phyloP scores from a whole-genome alignment of 2,888 invertebrate genomes.

The Hedychridium roseum region DNA sequence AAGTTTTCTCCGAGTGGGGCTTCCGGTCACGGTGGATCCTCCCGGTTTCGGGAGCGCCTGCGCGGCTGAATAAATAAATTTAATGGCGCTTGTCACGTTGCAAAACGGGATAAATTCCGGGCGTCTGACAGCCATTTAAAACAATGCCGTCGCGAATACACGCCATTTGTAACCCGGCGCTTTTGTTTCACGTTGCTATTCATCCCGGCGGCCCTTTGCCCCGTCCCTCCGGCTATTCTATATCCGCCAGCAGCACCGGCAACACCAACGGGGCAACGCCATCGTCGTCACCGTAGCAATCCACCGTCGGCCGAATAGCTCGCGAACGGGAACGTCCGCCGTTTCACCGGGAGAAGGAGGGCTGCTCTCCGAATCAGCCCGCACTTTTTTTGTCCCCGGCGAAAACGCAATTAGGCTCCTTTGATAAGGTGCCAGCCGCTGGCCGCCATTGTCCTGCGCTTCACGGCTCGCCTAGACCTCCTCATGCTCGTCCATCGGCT shows the following conservation, averaged over 20 bases:
- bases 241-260: constrained; percentile 25
- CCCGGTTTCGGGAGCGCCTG: constrained; percentile 29
- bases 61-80: constrained; percentile 59
- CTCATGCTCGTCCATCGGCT: neutral
- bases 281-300: constrained; percentile 12
- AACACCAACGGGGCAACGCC: neutral
- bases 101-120: constrained; percentile 62
- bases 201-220: constrained; percentile 44
- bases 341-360: constrained; percentile 32
- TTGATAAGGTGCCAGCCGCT: constrained; percentile 49
- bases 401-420: constrained; percentile 57
- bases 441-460: constrained; percentile 22
- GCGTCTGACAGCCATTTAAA: constrained; percentile 63
- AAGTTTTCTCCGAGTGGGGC: too few species aligned
- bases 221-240: constrained; percentile 24
- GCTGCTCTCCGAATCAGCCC: constrained; percentile 39
- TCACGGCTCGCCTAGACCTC: neutral
- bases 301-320: constrained; percentile 36
- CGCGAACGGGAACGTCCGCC: constrained; percentile 27
- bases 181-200: constrained; percentile 62
- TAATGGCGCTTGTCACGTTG: constrained; percentile 60
- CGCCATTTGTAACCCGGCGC: constrained; percentile 61
- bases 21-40: constrained; percentile 25
- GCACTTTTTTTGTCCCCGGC: constrained; percentile 57
- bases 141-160: constrained; percentile 62